Conservation (phyloP, 2,888 invertebrate genomes). For the Liopterus haemorrhoidalis region DNA sequence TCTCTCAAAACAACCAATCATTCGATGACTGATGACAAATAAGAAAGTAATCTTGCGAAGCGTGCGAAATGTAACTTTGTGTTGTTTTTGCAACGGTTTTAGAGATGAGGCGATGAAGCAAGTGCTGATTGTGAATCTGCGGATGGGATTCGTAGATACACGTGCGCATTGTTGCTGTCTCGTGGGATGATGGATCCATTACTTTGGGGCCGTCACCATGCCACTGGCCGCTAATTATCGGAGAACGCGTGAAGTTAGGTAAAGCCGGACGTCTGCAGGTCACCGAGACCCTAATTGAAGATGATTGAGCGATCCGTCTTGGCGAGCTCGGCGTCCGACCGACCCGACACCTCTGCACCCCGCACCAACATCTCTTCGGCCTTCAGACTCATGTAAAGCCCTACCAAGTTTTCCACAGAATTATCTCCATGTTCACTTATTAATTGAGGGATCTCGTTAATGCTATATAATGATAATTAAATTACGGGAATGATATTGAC, state of each 20-base stretch:
- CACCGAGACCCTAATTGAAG: constrained; percentile 41
- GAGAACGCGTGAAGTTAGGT: constrained; percentile 36
- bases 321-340: constrained; percentile 5
- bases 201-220: constrained; percentile 45
- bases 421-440: too few relatives aligned
- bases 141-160: constrained; percentile 28
- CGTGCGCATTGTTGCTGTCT: constrained; percentile 39
- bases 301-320: constrained; percentile 43
- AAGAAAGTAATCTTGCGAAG: constrained; percentile 33
- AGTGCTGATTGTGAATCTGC: constrained; percentile 33
- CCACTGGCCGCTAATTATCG: constrained; percentile 43
- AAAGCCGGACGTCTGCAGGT: constrained; percentile 21
- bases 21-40: constrained; percentile 34
- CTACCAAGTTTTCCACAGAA: too few relatives aligned
- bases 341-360: constrained; percentile 4
- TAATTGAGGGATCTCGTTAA: too few relatives aligned
- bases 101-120: background rate
- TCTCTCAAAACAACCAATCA: too few relatives aligned
- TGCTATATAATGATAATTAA: too few relatives aligned
- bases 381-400: too few relatives aligned
- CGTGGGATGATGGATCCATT: constrained; percentile 50
- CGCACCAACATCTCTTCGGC: constrained; percentile 23
- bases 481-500: too few relatives aligned
- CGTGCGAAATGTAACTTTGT: constrained; percentile 8
- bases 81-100: constrained; percentile 7